Percentiles rank a stretch among this genome's conserved stretches.
phyloP scores from a whole-genome alignment of 2,797 vertebrate species.

The Rhodeus uyekii region DNA sequence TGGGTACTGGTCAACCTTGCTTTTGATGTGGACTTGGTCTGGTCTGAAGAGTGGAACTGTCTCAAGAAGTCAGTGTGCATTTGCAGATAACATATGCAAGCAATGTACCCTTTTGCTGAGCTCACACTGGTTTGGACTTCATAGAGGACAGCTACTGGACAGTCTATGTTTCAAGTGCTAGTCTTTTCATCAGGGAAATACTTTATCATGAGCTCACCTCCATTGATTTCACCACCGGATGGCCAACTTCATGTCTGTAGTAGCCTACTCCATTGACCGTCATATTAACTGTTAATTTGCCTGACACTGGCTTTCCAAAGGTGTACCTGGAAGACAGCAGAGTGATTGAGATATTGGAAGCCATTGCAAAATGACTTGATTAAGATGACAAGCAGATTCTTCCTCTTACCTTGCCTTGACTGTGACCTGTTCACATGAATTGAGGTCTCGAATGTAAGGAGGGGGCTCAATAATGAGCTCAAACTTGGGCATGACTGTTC shows the following conservation, averaged over 20 bases:
- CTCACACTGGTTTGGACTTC: not conserved
- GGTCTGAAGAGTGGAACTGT: not conserved
- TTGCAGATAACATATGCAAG: not conserved
- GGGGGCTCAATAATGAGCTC: constrained; percentile 86
- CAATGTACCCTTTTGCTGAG: not conserved
- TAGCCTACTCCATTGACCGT: constrained; percentile 93
- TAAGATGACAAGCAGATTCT: not conserved
- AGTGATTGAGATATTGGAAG: not conserved
- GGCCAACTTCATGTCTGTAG: constrained; percentile 91
- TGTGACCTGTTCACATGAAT: constrained; percentile 80
- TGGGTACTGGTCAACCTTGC: not conserved
- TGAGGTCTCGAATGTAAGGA: constrained; percentile 84
- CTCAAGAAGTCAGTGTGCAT: not conserved
- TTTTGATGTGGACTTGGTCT: not conserved
- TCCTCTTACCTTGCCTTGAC: constrained; percentile 83
- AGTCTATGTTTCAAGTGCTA: not conserved
- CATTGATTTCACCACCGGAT: constrained; percentile 85
- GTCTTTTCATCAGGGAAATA: not conserved
- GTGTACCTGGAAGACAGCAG: constrained; percentile 80
- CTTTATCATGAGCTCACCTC: constrained; percentile 77
- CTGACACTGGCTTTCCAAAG: constrained; percentile 90
- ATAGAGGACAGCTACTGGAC: not conserved
- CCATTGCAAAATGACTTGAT: not conserved
- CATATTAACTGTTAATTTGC: constrained; percentile 89
- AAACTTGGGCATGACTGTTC: constrained; percentile 87